Percentiles rank a stretch among this genome's conserved stretches.
phyloP scores from a whole-genome alignment of 2,113 vertebrate species.

The Rhynchomys soricoides region DNA sequence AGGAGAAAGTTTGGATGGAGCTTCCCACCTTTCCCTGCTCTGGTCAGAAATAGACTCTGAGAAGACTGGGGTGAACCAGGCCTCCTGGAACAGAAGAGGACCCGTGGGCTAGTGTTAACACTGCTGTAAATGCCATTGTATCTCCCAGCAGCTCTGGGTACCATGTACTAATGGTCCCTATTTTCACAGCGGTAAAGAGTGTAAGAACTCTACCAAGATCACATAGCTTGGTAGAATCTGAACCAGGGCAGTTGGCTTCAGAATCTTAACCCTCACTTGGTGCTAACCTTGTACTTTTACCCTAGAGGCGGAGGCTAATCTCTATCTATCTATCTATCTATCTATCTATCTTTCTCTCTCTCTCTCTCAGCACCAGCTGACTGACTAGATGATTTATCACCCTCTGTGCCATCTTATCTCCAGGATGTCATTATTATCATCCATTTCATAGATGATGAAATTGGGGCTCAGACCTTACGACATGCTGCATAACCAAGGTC shows the following conservation, averaged over 20 bases:
- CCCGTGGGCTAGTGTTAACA: not conserved
- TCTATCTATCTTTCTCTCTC: too few species aligned
- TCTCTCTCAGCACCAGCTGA: not conserved
- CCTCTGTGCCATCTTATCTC: not conserved
- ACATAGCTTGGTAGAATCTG: not conserved
- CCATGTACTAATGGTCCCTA: rapidly evolving
- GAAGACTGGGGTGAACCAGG: not conserved
- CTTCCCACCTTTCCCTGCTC: not conserved
- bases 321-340: too few species aligned
- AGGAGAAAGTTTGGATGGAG: not conserved
- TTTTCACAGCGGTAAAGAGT: not conserved
- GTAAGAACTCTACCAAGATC: not conserved
- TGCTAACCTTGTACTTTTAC: not conserved
- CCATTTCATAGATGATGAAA: not conserved
- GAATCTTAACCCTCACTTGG: not conserved
- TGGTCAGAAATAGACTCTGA: not conserved
- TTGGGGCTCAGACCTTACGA: not conserved
- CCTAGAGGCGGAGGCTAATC: not conserved
- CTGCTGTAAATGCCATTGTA: not conserved
- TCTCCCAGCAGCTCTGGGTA: not conserved
- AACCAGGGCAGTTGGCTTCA: not conserved
- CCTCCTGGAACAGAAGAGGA: not conserved
- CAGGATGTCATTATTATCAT: not conserved
- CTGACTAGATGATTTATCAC: not conserved
- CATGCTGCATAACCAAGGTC: not conserved